phyloP scores from a whole-genome alignment of 2,113 vertebrate genomes.

The Anser cygnoides region DNA sequence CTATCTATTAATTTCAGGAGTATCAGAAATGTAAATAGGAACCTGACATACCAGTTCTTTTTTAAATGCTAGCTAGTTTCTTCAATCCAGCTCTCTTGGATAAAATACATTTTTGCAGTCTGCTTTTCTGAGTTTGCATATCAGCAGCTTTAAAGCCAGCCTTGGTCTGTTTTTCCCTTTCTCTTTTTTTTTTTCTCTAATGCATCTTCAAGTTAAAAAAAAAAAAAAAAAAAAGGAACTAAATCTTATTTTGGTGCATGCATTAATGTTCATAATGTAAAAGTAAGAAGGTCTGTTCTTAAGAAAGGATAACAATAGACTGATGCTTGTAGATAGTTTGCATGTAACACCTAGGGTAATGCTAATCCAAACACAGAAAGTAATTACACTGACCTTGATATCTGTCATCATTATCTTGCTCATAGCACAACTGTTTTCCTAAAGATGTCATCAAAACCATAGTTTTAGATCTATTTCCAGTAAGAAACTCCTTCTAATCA shows the following conservation, averaged over 20 bases:
- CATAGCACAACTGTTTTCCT: slow-evolving; percentile 51
- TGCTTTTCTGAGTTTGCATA: slow-evolving; percentile 25
- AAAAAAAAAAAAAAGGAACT: neutral
- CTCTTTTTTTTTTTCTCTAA: slow-evolving; percentile 38
- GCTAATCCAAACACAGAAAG: slow-evolving; percentile 70
- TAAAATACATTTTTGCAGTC: slow-evolving; percentile 42
- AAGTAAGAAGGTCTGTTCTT: slow-evolving; percentile 2
- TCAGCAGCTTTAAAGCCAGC: slow-evolving; percentile 29
- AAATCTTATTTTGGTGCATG: slow-evolving; percentile 32
- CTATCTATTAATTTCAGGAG: slow-evolving; percentile 75
- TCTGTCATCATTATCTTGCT: slow-evolving; percentile 72
- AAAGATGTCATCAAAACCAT: slow-evolving; percentile 67
- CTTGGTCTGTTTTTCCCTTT: neutral
- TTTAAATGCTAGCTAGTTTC: slow-evolving; percentile 35
- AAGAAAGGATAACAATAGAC: slow-evolving; percentile 2
- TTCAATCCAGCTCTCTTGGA: slow-evolving; percentile 1
- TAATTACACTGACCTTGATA: slow-evolving; percentile 77
- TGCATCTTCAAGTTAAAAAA: slow-evolving; percentile 37
- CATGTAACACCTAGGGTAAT: slow-evolving; percentile 46
- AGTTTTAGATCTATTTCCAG: slow-evolving; percentile 73
- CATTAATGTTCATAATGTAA: neutral
- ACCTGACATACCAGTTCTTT: slow-evolving; percentile 27
- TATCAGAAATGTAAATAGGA: slow-evolving; percentile 77
- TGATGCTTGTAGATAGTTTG: slow-evolving; percentile 45
- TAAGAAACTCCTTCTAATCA: slow-evolving; percentile 67